Evolutionary conservation across 2,797 vertebrate genomes (phyloP).

Genomic region (Megalops cyprinoides): DNA sequence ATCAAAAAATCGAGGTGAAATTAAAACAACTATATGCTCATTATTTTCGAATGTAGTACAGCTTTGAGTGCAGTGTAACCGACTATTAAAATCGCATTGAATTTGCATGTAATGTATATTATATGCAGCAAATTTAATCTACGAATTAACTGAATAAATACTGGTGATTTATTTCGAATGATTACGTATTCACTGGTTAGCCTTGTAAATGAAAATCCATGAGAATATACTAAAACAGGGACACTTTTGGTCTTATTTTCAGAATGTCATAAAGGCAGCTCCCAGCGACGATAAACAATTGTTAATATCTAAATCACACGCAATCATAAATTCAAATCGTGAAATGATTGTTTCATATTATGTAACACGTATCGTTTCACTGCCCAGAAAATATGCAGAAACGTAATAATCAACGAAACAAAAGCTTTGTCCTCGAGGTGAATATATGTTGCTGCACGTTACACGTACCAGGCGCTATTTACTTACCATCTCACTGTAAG

Average conservation of each 20-base stretch:
- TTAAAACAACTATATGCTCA: too few relatives aligned
- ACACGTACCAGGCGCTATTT: constrained; percentile 57
- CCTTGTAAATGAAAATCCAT: background rate
- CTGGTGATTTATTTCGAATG: background rate
- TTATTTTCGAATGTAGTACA: too few relatives aligned
- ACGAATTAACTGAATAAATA: background rate
- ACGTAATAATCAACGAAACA: background rate
- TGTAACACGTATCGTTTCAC: background rate
- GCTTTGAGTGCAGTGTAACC: too few relatives aligned
- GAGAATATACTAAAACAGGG: background rate
- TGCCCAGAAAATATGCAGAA: background rate
- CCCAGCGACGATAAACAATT: background rate
- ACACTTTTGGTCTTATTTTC: background rate
- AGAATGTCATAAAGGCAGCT: background rate
- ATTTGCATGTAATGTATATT: too few relatives aligned
- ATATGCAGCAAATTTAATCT: too few relatives aligned
- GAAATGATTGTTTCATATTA: background rate
- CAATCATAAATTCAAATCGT: background rate
- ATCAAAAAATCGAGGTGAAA: too few relatives aligned
- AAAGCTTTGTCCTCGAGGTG: constrained; percentile 1
- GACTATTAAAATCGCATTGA: too few relatives aligned
- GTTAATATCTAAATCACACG: background rate
- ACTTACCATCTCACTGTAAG: constrained; percentile 98
- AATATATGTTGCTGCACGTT: background rate
- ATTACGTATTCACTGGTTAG: background rate